Evolutionary conservation across 2,113 vertebrate species (phyloP), one percentile per base, ranked within the genome.

Genomic region (Neodontobutis hainanensis): DNA sequence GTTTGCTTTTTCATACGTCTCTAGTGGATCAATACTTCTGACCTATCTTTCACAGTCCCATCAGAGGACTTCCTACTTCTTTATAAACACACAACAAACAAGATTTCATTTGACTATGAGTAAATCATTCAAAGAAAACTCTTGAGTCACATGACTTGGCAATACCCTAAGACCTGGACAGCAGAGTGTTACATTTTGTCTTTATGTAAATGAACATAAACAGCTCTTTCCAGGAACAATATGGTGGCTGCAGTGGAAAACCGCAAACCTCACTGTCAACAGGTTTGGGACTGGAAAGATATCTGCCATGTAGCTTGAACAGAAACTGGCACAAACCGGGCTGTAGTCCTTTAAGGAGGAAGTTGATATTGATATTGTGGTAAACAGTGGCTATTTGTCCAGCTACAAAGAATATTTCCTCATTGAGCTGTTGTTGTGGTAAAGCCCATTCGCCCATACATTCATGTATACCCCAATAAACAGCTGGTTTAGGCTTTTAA

Each of bases 241-340:
- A 45, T 55, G 38, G 47, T 4, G 6, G 63, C 43, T 51, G 38
- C 50, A 59, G 56, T 15, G 65, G 58, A 57, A 58, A 63, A 40
- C 77, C 47, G 27, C 58, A 79, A 51, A 80, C 65, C 77, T 64
- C 65, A 62, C 11, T 48, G 65, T 76, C 53, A 50, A 70, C 62
- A 60, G 53, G 61, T 75, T 74, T 27, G 19, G 27, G 32, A 47
- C 64, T 71, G 71, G 75, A 74, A 32, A 5, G 2, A 5, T 51
- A 44, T 50, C 2, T 40, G 11, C 58, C 67, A 45, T 55, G 51
- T 65, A 27, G 72, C 44, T 62, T 34, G 48, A n/a, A 34, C 35
- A 61, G 61, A 11, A 43, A 43, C 57, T 0, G 1, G 45, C 38
- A 61, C 62, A 49, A 19, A 72, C 71, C 68, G 71, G 71, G 63